A percentile compares a stretch with the other conserved stretches of the same genome.
Conservation (phyloP, 2,797 vertebrate species). For the Eremophila alpestris region DNA sequence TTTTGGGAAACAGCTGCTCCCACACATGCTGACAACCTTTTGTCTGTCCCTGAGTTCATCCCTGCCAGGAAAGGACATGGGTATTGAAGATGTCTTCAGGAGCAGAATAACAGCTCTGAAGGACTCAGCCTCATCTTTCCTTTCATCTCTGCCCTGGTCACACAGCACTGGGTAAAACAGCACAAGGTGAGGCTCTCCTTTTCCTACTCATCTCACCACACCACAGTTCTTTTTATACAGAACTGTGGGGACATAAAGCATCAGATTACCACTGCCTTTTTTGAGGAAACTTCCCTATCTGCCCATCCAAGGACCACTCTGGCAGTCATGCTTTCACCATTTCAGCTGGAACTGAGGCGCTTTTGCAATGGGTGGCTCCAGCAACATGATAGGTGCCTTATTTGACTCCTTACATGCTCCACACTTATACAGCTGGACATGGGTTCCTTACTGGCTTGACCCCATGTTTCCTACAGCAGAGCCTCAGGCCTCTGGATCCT, state of each 20-base stretch:
- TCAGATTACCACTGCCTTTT: not conserved
- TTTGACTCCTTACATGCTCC: not conserved
- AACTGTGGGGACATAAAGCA: not conserved
- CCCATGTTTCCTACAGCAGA: not conserved
- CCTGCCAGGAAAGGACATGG: not conserved
- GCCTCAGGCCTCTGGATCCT: not conserved
- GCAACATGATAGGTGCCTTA: too few relatives aligned
- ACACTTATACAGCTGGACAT: not conserved
- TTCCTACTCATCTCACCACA: not conserved
- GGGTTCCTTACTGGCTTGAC: not conserved
- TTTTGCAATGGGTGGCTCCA: accelerated
- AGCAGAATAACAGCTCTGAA: not conserved
- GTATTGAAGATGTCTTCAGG: not conserved
- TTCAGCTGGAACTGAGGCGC: accelerated
- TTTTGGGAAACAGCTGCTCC: not conserved
- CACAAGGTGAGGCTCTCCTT: not conserved
- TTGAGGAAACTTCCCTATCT: not conserved
- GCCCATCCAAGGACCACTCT: not conserved
- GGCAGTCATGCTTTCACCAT: not conserved
- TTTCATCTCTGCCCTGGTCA: not conserved
- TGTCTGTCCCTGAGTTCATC: not conserved
- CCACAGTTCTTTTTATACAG: not conserved
- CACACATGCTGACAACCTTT: not conserved
- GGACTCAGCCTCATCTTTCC: not conserved
- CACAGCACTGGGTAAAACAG: not conserved